Evolutionary conservation across 2,888 invertebrate species (phyloP), one percentile per base, ranked within the genome.

Genomic region (Lucinisca nassula): DNA sequence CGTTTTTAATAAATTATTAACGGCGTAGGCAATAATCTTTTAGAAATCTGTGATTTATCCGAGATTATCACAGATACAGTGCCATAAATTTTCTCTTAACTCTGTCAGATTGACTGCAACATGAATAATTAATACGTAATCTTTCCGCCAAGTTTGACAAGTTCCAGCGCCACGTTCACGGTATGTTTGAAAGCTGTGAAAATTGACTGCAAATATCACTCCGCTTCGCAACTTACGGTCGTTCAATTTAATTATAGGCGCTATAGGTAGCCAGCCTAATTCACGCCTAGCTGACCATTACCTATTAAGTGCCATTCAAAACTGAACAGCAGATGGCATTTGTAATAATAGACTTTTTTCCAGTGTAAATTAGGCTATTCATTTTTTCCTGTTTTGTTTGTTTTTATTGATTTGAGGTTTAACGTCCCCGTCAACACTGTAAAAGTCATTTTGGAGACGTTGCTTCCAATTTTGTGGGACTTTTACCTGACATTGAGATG

Each of bases 91-190:
- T 67, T 35, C 67, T 35, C 67, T 67, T 67, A 67, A 67, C 67
- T 10, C 30, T 67, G 67, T 32, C 67, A 67, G 67, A 67, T 67
- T 67, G 67, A 67, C 67, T 67, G 35, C 67, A 67, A 32, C 32
- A 67, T 67, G 67, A 67, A 67, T 67, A 67, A 67, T 67, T 67
- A 67, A 67, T 67, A 67, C 67, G 35, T 67, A 67, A 67, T 67
- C 67, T 67, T 32, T 67, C 12, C 35, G 67, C 67, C 35, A 67
- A 67, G 67, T 35, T 67, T 67, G 67, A 35, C 67, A 67, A 67
- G 67, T 67, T 35, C 32, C 67, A 35, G 35, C 24, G 35, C 67
- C 21, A 35, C 4, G 21, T 67, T 67, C 67, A 67, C 35, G 35
- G 67, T 6, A 67, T 67, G 67, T 1, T 32, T 8, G 35, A 21